Evolutionary conservation across 1,140 invertebrate species (phyloP), one percentile per base, ranked within the genome.

Genomic region (Diprion similis): DNA sequence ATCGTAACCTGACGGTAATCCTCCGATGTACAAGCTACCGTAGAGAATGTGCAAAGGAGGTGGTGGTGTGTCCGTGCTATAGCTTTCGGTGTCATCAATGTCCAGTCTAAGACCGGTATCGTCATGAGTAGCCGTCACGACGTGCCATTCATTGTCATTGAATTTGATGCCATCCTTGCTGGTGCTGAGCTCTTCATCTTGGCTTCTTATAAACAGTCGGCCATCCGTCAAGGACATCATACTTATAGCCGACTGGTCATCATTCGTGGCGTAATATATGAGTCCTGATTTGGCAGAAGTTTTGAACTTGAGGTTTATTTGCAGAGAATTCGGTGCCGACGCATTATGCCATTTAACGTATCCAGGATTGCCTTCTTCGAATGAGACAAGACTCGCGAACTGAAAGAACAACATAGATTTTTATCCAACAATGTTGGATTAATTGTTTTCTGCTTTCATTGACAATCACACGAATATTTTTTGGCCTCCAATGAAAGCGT

Each of bases 121-220:
- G 84, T 91, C 91, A 78, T 95, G 94, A 1, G 92, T 94, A 0
- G 96, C 93, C 0, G 95, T 96, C 0, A 99, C 92, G 8, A 96
- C 96, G 85, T 99, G 98, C 96, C 97, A 98, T 73, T 94, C 91
- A 47, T 93, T 94, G 85, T 99, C 97, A 82, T 96, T 95, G 84
- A 95, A 97, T 67, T 85, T 88, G 1, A 88, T 91, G 24, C 89
- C 89, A 1, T 91, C 85, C 10, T 89, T 89, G 0, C 91, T 91
- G 0, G 88, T 88, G 19, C 87, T 90, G 18, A 94, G 82, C 74
- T 90, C 89, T 77, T 90, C 90, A 10, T 90, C 90, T 74, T 93
- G 91, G 81, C 92, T 94, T 75, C 92, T 91, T 13, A 97, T 89
- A 0, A 92, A 89, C 0, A 97, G 83, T 45, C 89, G 86, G 18